Percentiles rank a stretch among this genome's conserved stretches.
phyloP scores from a whole-genome alignment of 2,113 vertebrate genomes.

The Ochotona princeps region DNA sequence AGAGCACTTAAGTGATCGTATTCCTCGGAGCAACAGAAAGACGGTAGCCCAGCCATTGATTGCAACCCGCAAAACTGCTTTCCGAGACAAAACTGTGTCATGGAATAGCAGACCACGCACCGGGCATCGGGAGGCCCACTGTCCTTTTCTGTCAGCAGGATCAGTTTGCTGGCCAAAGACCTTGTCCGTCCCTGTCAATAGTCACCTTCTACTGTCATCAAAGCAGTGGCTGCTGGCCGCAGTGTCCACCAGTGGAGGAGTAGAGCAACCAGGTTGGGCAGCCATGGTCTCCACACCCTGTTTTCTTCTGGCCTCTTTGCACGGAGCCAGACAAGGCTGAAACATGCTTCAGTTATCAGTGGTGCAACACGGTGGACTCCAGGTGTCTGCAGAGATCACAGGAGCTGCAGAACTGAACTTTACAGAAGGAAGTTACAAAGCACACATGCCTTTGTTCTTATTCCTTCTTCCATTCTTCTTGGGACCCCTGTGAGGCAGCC shows the following conservation, averaged over 20 bases:
- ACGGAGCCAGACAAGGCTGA: background rate
- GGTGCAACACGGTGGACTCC: background rate
- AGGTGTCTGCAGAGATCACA: background rate
- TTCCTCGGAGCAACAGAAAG: background rate
- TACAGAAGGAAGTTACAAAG: background rate
- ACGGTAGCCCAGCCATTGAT: background rate
- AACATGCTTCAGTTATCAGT: background rate
- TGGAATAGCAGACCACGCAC: background rate
- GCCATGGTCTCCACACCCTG: accelerated
- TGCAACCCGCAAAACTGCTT: conserved; percentile 28
- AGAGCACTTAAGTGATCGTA: conserved; percentile 5
- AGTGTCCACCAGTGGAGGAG: background rate
- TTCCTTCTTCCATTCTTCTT: background rate
- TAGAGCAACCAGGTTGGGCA: no score
- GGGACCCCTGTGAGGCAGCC: no score
- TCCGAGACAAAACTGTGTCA: background rate
- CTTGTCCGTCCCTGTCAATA: background rate
- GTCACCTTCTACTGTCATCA: background rate
- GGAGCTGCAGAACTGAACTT: background rate
- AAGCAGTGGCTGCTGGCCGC: background rate
- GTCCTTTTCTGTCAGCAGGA: background rate
- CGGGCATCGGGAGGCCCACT: background rate
- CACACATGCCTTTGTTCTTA: background rate
- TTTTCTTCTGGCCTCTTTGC: background rate
- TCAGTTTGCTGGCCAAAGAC: conserved; percentile 12